Evolutionary conservation across 2,113 vertebrate species (phyloP).

Genomic region (Pogona vitticeps): DNA sequence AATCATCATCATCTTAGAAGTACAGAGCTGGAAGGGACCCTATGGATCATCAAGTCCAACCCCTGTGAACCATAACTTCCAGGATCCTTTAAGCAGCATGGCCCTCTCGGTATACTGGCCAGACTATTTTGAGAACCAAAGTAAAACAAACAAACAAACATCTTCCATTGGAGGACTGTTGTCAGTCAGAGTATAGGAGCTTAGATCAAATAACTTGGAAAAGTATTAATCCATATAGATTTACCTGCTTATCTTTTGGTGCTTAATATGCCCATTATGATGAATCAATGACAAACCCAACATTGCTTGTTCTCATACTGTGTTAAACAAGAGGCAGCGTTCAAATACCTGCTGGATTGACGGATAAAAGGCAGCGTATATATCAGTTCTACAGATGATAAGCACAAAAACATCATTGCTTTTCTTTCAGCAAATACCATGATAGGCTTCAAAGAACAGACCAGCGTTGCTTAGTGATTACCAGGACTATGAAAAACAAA

Average conservation of each 20-base stretch:
- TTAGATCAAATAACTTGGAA: too few species aligned
- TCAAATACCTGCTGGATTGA: background rate
- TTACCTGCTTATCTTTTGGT: background rate
- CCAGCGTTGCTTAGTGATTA: slow-evolving; percentile 28
- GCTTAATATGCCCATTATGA: background rate
- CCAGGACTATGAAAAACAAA: slow-evolving; percentile 33
- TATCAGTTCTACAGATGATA: slow-evolving; percentile 24
- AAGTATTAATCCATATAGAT: background rate
- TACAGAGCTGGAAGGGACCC: too few species aligned
- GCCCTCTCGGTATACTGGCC: too few species aligned
- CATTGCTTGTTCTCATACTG: background rate
- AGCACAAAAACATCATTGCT: background rate
- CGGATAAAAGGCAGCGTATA: slow-evolving; percentile 19
- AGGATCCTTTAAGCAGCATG: too few species aligned
- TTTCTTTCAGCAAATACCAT: background rate
- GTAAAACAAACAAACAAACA: too few species aligned
- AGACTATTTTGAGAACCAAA: too few species aligned
- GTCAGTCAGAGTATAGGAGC: background rate
- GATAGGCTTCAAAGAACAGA: slow-evolving; percentile 39
- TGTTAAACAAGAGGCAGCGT: background rate
- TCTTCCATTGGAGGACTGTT: background rate
- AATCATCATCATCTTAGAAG: too few species aligned
- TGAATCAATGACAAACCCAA: background rate
- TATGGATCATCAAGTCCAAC: too few species aligned
- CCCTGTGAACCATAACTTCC: too few species aligned